phyloP scores from a whole-genome alignment of 1,140 invertebrate species.

The Linepithema humile region DNA sequence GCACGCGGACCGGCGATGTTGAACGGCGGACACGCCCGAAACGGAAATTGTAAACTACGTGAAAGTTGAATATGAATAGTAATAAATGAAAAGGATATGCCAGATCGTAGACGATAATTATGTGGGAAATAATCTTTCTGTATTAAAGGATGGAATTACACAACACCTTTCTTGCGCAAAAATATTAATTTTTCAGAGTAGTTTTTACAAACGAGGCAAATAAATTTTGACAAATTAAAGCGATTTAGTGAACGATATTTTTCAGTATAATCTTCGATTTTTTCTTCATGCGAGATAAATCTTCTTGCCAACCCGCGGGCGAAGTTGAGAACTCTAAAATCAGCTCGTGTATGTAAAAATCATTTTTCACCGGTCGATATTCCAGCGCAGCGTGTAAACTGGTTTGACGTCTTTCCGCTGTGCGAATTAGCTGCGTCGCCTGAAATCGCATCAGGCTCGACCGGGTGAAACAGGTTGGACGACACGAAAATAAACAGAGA shows the following conservation, averaged over 20 bases:
- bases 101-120: not conserved
- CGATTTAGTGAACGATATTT: not conserved
- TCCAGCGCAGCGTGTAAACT: not conserved
- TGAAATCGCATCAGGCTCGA: conserved; percentile 26
- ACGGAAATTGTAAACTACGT: conserved; percentile 19
- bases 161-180: not conserved
- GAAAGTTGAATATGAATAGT: not conserved
- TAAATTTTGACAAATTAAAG: not conserved
- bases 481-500: conserved; percentile 12
- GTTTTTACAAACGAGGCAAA: not conserved
- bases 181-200: not conserved
- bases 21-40: conserved; percentile 47
- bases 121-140: not conserved
- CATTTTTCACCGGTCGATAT: conserved; percentile 30
- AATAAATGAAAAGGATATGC: not conserved
- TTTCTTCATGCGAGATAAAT: not conserved
- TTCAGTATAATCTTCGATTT: not conserved
- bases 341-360: not conserved
- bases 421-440: conserved; percentile 21
- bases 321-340: conserved; percentile 5
- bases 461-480: conserved; percentile 25
- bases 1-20: conserved; percentile 19
- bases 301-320: no score
- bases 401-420: not conserved
- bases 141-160: not conserved